Conservation (phyloP, 2,113 vertebrate species). For the Stegostoma tigrinum region DNA sequence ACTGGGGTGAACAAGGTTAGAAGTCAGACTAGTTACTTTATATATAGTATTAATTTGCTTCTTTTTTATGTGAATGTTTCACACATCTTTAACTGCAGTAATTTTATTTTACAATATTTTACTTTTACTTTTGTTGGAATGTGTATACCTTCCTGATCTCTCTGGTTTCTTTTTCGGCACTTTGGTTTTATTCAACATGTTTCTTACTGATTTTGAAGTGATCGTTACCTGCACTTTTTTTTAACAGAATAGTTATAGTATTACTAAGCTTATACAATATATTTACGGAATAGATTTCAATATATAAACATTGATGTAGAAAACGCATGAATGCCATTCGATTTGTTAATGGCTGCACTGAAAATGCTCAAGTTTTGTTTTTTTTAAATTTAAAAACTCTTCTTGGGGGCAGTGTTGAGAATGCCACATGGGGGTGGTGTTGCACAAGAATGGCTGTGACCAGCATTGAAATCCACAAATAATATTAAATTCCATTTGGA, state of each 20-base stretch:
- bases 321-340: background rate
- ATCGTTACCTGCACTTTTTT: background rate
- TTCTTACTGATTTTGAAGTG: background rate
- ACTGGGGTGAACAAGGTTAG: no score
- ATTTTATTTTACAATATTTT: background rate
- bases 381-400: background rate
- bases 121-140: no score
- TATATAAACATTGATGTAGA: background rate
- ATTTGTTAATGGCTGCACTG: background rate
- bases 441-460: background rate
- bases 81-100: background rate
- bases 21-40: no score
- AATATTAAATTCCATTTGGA: background rate
- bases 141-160: no score
- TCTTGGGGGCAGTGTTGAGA: background rate
- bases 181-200: no score
- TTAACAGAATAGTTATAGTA: background rate
- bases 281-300: background rate
- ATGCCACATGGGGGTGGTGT: constrained; percentile 28
- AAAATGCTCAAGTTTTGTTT: background rate
- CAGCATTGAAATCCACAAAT: background rate
- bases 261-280: background rate
- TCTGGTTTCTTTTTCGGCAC: no score
- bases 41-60: no score
- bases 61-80: no score